A percentile compares a stretch with the other conserved stretches of the same genome.
Conservation (phyloP, 2,797 vertebrate species). For the Protosalanx chinensis region DNA sequence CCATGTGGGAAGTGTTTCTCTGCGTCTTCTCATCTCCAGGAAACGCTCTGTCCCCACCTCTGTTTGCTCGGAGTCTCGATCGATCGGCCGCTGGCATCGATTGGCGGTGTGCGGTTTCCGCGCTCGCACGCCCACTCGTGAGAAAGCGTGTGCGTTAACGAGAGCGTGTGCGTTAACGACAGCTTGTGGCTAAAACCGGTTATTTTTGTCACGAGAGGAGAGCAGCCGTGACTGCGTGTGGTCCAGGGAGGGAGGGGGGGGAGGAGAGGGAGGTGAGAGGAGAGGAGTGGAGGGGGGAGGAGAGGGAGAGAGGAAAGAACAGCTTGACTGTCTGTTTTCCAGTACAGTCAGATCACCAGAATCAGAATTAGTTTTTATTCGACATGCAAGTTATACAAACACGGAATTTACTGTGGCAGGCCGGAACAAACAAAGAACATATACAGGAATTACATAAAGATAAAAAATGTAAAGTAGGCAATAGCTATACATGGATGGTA, state of each 20-base stretch:
- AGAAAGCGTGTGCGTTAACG: conserved; percentile 9
- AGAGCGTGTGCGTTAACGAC: conserved; percentile 21
- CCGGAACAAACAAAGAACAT: too few relatives aligned
- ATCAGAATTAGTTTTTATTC: too few relatives aligned
- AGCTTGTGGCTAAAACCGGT: conserved; percentile 50
- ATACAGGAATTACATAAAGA: too few relatives aligned
- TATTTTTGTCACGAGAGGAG: conserved; percentile 69
- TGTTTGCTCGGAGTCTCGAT: not conserved
- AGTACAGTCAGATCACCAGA: conserved; percentile 28
- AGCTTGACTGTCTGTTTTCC: conserved; percentile 62
- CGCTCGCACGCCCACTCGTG: not conserved
- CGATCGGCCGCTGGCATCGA: too few relatives aligned
- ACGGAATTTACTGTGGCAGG: too few relatives aligned
- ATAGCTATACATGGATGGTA: too few relatives aligned
- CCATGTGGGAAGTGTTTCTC: not conserved
- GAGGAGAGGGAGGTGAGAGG: not conserved
- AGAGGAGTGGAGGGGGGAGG: not conserved
- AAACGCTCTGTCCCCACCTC: not conserved
- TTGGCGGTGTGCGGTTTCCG: too few relatives aligned
- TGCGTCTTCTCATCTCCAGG: not conserved
- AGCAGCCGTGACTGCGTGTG: conserved; percentile 72
- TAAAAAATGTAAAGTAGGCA: too few relatives aligned
- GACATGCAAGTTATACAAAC: too few relatives aligned
- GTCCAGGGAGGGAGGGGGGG: conserved; percentile 44
- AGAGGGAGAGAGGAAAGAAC: conserved; percentile 14